A percentile compares a stretch with the other conserved stretches of the same genome.
Conservation (phyloP, 2,797 vertebrate genomes). For the Enteromius fasciolatus region DNA sequence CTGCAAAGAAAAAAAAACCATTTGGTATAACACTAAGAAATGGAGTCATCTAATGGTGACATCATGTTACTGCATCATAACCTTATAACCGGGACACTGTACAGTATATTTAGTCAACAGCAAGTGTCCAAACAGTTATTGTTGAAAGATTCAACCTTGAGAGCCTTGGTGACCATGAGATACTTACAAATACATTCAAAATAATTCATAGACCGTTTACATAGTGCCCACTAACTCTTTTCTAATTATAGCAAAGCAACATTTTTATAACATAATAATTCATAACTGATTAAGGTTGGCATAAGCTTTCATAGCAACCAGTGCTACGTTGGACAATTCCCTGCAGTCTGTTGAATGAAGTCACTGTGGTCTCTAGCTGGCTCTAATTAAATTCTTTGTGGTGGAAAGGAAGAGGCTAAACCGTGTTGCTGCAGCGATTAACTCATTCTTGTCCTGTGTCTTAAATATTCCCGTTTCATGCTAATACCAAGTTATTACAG, state of each 20-base stretch:
- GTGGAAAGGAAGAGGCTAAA: constrained; percentile 27
- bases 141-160: too few relatives aligned
- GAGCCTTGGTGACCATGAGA: background rate
- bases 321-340: background rate
- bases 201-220: background rate
- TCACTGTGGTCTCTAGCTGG: constrained; percentile 5
- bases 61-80: constrained; percentile 9
- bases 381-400: constrained; percentile 28
- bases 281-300: constrained; percentile 3
- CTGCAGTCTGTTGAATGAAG: constrained; percentile 28
- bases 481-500: background rate
- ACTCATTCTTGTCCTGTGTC: constrained; percentile 1
- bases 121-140: background rate
- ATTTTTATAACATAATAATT: background rate
- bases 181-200: background rate
- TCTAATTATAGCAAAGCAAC: background rate
- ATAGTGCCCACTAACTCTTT: background rate
- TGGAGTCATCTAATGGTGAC: constrained; percentile 26
- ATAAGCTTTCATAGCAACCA: constrained; percentile 25
- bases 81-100: background rate
- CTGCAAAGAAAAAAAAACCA: constrained; percentile 67
- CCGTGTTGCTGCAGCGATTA: background rate
- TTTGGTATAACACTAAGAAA: background rate
- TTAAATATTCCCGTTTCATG: background rate
- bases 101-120: background rate